Percentiles rank a stretch among this genome's conserved stretches.
Conservation (phyloP, 1,140 invertebrate species). For the Tenebrio molitor region DNA sequence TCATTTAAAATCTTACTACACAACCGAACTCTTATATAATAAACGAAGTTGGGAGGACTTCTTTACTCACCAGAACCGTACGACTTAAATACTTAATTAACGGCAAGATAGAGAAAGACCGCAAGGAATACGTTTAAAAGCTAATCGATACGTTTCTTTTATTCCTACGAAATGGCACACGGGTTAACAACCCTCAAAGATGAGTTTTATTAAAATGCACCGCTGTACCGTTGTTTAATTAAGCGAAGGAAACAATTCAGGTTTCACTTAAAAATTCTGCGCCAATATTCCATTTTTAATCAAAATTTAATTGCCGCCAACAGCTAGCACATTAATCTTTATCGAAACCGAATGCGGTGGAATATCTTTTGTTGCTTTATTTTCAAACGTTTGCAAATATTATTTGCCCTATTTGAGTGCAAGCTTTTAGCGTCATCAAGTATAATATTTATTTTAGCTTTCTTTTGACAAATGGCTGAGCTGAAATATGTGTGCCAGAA, state of each 20-base stretch:
- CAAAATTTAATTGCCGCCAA: conserved; percentile 8
- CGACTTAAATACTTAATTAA: conserved; percentile 32
- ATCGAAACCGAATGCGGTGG: conserved; percentile 1
- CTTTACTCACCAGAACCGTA: neutral
- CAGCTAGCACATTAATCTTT: neutral
- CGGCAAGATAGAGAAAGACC: neutral
- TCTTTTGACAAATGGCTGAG: conserved; percentile 9
- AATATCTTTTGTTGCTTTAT: conserved; percentile 30
- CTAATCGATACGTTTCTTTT: conserved; percentile 31
- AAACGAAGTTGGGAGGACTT: conserved; percentile 17
- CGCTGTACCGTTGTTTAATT: conserved; percentile 5
- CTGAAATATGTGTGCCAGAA: neutral
- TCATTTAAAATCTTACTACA: conserved; percentile 26
- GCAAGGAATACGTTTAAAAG: conserved; percentile 1
- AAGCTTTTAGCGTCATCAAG: conserved; percentile 12
- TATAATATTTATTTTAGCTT: conserved; percentile 27
- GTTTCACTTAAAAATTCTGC: neutral
- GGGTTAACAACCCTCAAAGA: conserved; percentile 1
- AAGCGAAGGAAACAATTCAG: neutral
- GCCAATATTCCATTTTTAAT: neutral
- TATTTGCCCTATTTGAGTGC: conserved; percentile 18
- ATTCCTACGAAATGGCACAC: neutral
- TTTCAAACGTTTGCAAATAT: conserved; percentile 4
- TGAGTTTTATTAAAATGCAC: conserved; percentile 20
- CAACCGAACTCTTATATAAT: conserved; percentile 19